phyloP scores from a whole-genome alignment of 2,113 vertebrate species.

The Heloderma charlesbogerti region DNA sequence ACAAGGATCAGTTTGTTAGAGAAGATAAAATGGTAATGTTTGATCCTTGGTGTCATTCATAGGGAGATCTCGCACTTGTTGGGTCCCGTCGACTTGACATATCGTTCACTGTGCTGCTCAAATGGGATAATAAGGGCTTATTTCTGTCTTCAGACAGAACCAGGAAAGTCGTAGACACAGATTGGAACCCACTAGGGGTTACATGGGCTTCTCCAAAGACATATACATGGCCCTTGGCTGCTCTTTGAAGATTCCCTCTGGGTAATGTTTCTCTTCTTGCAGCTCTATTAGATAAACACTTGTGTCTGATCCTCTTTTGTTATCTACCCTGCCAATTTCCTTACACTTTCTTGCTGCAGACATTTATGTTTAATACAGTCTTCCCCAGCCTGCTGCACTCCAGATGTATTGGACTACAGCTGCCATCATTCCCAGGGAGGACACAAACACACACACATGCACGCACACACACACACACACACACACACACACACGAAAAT shows the following conservation, averaged over 20 bases:
- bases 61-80: not conserved
- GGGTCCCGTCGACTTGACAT: not conserved
- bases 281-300: not conserved
- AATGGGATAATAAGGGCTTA: not conserved
- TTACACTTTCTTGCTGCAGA: not conserved
- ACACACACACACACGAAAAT: not conserved
- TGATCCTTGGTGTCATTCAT: not conserved
- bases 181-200: not conserved
- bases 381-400: no score
- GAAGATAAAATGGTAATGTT: not conserved
- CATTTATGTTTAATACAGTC: slow-evolving; percentile 12
- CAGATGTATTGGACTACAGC: no score
- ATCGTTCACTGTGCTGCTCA: not conserved
- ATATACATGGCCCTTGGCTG: not conserved
- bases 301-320: not conserved
- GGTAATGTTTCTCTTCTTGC: not conserved
- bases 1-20: not conserved
- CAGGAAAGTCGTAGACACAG: not conserved
- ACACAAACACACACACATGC: no score
- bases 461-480: no score
- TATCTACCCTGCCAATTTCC: slow-evolving; percentile 17
- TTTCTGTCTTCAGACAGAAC: not conserved
- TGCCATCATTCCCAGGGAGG: no score
- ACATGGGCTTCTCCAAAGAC: not conserved
- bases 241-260: not conserved